Evolutionary conservation across 2,888 invertebrate genomes (phyloP), one percentile per base, ranked within the genome.

Genomic region (Thecophora atra): DNA sequence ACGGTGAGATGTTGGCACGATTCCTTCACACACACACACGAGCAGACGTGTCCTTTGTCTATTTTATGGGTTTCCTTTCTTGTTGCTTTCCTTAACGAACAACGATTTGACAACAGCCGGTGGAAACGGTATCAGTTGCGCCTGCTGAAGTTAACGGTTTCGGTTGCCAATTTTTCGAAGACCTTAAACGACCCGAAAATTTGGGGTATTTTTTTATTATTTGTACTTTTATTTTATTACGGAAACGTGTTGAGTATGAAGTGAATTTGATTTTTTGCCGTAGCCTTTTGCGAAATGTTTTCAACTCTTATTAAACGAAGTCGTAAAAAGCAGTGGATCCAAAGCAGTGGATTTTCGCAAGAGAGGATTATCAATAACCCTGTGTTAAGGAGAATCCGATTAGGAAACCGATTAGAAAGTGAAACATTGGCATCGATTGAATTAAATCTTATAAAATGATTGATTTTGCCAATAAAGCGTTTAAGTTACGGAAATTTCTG

Each of bases 1-100:
- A 78, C 75, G 76, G 74, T 67, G 8, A 51, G 73, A 76, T 78
- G 76, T 76, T 78, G 77, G 69, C 77, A 76, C 75, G 77, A 78
- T 75, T 76, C 73, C 4, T 17, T 42, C 21, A 24, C 44, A 64
- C 21, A 26, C 7, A 19, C 44, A 28, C 44, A 21, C 8, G 21
- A 13, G 19, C 62, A 37, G 15, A 11, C 30, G 24, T 5, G 24
- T 21, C 54, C 8, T 21, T 24, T 11, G 30, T 30, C 37, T 5
- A n/a, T 62, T 37, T 19, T 63, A 13, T 42, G 21, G 1, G 5
- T n/a, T 15, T 19, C 1, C 24, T 24, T 4, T 24, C 21, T 54
- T 54, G 21, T 2, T 54, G 5, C 13, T 54, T 54, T 54, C 54
- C 7, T 54, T 51, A 17, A 17, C 17, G 51, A 1, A 1, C 13